A percentile compares a stretch with the other conserved stretches of the same genome.
phyloP scores from a whole-genome alignment of 1,140 invertebrate genomes.

The Heliothis subflexa region DNA sequence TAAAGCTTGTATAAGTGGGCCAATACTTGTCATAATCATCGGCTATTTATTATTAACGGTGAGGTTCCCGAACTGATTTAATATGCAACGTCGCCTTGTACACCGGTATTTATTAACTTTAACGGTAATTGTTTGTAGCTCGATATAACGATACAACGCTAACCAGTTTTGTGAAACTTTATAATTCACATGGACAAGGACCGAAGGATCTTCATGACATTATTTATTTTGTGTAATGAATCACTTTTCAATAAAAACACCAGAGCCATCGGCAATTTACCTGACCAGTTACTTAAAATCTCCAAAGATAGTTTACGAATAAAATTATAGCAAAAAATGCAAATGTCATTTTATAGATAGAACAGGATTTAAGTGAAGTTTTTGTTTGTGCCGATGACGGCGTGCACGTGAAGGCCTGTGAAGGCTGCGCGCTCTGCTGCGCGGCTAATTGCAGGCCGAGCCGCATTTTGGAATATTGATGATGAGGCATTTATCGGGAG shows the following conservation, averaged over 20 bases:
- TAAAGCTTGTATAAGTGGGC: constrained; percentile 63
- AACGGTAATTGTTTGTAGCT: constrained; percentile 56
- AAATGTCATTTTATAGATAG: constrained; percentile 69
- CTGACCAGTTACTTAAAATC: constrained; percentile 37
- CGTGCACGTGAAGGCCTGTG: constrained; percentile 76
- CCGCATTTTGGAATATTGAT: constrained; percentile 86
- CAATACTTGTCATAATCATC: constrained; percentile 64
- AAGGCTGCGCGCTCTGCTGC: constrained; percentile 65
- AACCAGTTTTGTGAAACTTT: constrained; percentile 35
- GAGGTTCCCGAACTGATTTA: constrained; percentile 64
- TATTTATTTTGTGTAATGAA: constrained; percentile 25
- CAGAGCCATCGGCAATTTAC: constrained; percentile 1
- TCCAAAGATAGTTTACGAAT: constrained; percentile 42
- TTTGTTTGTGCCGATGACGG: constrained; percentile 71
- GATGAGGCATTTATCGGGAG: constrained; percentile 83
- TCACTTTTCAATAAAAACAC: constrained; percentile 30
- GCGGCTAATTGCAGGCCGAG: constrained; percentile 81
- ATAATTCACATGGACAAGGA: constrained; percentile 2
- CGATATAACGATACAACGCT: constrained; percentile 44
- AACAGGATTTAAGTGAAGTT: constrained; percentile 77
- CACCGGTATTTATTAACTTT: constrained; percentile 60
- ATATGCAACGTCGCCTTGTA: constrained; percentile 59
- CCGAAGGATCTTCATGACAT: constrained; percentile 11
- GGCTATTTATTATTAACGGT: constrained; percentile 62
- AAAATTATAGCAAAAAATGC: constrained; percentile 58